phyloP scores from a whole-genome alignment of 2,888 invertebrate genomes.

The Trichopoda pennipes region DNA sequence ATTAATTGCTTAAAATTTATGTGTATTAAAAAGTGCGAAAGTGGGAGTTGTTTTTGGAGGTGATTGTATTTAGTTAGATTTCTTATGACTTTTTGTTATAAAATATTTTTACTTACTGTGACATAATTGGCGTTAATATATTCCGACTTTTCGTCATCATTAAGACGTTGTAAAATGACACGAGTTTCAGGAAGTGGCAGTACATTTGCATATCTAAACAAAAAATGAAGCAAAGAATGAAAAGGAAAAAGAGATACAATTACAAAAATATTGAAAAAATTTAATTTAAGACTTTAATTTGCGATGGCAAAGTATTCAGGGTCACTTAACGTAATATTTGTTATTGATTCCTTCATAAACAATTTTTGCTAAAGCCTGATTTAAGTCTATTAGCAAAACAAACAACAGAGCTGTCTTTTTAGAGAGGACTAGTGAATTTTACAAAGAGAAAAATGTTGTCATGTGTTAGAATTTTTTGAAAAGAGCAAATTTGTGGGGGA shows the following conservation, averaged over 20 bases:
- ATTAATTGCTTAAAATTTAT: neutral
- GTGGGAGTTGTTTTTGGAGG: neutral
- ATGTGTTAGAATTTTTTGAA: too few species aligned
- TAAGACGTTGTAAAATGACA: constrained; percentile 87
- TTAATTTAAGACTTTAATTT: too few species aligned
- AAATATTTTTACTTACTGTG: constrained; percentile 84
- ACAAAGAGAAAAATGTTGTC: too few species aligned
- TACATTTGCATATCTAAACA: constrained; percentile 92
- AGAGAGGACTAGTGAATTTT: too few species aligned
- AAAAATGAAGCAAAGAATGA: constrained; percentile 8
- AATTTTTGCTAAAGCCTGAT: too few species aligned
- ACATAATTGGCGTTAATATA: constrained; percentile 97
- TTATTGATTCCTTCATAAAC: too few species aligned
- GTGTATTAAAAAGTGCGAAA: constrained; percentile 6
- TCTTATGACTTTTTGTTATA: neutral
- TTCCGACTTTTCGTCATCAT: constrained; percentile 89
- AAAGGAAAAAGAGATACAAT: neutral
- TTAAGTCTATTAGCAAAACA: too few species aligned
- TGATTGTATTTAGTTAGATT: neutral
- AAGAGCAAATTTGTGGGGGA: too few species aligned
- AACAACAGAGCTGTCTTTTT: too few species aligned
- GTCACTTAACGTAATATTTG: too few species aligned
- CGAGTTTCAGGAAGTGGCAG: constrained; percentile 95
- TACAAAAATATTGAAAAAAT: neutral
- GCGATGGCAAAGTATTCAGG: too few species aligned